These are phyloP conservation scores for Epirrhoe tristata DNA, from an alignment of 2,888 invertebrate species.

Conservation along the genomic window DNA sequence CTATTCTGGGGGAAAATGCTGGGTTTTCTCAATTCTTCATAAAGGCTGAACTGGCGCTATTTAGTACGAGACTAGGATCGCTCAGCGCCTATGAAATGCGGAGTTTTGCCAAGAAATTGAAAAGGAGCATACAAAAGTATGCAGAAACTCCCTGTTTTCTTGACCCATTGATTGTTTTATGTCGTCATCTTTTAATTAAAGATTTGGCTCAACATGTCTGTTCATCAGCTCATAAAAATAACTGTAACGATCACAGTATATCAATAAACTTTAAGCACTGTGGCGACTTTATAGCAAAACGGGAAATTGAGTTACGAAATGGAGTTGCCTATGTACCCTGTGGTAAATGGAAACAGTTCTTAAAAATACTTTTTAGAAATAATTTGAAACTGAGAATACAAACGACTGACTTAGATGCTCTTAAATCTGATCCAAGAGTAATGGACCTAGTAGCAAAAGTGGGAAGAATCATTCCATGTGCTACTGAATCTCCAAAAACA, in stretches of 20 bases:
- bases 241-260: constrained; percentile 62
- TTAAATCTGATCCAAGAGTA: constrained; percentile 71
- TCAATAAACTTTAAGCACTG: constrained; percentile 84
- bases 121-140: constrained; percentile 61
- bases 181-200: constrained; percentile 68
- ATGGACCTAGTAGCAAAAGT: constrained; percentile 62
- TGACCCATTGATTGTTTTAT: constrained; percentile 61
- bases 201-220: constrained; percentile 68
- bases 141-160: constrained; percentile 47
- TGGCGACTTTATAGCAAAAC: constrained; percentile 78
- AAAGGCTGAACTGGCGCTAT: constrained; percentile 67
- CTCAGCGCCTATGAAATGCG: constrained; percentile 68
- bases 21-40: constrained; percentile 66
- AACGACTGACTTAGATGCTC: constrained; percentile 54
- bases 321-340: constrained; percentile 85
- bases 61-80: constrained; percentile 58
- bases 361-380: constrained; percentile 75
- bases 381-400: constrained; percentile 69
- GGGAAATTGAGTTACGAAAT: constrained; percentile 79
- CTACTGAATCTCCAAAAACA: constrained; percentile 41
- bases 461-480: constrained; percentile 47
- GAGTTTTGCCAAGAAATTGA: constrained; percentile 68
- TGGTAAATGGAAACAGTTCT: constrained; percentile 82
- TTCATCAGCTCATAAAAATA: constrained; percentile 50
- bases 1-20: constrained; percentile 60